These are phyloP conservation scores for Alentia gelatinosa DNA, from an alignment of 2,888 invertebrate genomes.

Conservation along the genomic window DNA sequence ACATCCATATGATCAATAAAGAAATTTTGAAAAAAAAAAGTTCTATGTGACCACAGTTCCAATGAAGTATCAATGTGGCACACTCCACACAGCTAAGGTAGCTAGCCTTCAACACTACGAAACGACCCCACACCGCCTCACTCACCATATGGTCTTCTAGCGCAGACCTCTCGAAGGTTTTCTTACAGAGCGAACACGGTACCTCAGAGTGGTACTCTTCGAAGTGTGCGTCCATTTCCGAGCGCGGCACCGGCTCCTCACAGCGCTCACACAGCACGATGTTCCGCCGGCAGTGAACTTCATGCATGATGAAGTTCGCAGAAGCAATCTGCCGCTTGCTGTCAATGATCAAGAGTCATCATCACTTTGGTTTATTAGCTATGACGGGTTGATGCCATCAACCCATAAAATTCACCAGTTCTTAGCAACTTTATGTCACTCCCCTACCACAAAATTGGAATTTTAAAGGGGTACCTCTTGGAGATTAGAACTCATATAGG, in stretches of 20 bases:
- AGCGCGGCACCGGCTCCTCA: constrained; percentile 85
- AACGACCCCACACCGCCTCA: not conserved
- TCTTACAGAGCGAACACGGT: constrained; percentile 78
- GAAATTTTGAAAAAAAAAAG: too few relatives aligned
- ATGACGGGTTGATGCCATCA: too few relatives aligned
- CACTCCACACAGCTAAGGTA: not conserved
- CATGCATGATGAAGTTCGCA: constrained; percentile 87
- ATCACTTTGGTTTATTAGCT: not conserved
- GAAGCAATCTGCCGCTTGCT: constrained; percentile 86
- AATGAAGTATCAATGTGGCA: not conserved
- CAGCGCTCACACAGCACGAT: constrained; percentile 86
- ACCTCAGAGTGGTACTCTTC: constrained; percentile 81
- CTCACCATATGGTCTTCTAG: constrained; percentile 79
- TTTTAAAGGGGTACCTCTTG: too few relatives aligned
- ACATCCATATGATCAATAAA: too few relatives aligned
- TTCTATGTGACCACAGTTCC: not conserved
- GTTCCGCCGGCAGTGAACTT: constrained; percentile 87
- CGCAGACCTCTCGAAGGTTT: constrained; percentile 76
- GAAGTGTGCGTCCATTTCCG: constrained; percentile 84
- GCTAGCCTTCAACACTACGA: not conserved
- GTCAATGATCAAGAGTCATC: not conserved
- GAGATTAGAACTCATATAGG: too few relatives aligned
- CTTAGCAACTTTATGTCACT: too few relatives aligned
- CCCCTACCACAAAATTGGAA: too few relatives aligned
- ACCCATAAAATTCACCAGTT: too few relatives aligned